Conservation (phyloP, 2,113 vertebrate genomes). For the Abramis brama region DNA sequence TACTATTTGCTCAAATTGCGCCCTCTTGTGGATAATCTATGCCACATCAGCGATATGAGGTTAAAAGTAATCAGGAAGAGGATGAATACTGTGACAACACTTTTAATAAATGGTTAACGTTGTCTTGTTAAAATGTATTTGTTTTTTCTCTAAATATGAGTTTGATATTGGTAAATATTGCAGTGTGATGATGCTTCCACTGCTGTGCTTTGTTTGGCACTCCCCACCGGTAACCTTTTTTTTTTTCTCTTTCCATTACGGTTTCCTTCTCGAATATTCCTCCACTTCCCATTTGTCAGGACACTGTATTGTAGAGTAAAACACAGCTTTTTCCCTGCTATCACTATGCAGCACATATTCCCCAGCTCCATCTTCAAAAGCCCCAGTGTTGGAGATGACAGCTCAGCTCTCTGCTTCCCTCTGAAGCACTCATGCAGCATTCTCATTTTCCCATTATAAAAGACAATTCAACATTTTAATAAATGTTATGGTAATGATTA, state of each 20-base stretch:
- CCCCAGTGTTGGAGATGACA: constrained; percentile 27
- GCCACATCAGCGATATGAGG: not conserved
- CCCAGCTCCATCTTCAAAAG: constrained; percentile 34
- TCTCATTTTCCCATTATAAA: not conserved
- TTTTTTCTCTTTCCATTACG: not conserved
- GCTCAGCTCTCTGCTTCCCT: constrained; percentile 16
- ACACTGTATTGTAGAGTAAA: not conserved
- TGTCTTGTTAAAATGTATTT: not conserved
- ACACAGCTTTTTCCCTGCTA: not conserved
- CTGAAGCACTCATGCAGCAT: constrained; percentile 12
- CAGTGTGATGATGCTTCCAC: not conserved
- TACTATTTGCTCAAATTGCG: not conserved
- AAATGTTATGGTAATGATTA: too few species aligned
- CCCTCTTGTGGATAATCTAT: not conserved
- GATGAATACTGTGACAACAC: not conserved
- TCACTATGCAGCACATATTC: constrained; percentile 7
- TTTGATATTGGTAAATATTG: not conserved
- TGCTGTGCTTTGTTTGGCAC: constrained; percentile 43
- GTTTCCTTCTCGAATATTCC: not conserved
- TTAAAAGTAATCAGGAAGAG: not conserved
- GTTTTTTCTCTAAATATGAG: not conserved
- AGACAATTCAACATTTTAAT: too few species aligned
- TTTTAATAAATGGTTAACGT: not conserved
- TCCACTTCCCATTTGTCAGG: constrained; percentile 2
- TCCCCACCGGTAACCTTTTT: not conserved